Conservation (phyloP, 2,888 invertebrate genomes). For the Eledona agricola region DNA sequence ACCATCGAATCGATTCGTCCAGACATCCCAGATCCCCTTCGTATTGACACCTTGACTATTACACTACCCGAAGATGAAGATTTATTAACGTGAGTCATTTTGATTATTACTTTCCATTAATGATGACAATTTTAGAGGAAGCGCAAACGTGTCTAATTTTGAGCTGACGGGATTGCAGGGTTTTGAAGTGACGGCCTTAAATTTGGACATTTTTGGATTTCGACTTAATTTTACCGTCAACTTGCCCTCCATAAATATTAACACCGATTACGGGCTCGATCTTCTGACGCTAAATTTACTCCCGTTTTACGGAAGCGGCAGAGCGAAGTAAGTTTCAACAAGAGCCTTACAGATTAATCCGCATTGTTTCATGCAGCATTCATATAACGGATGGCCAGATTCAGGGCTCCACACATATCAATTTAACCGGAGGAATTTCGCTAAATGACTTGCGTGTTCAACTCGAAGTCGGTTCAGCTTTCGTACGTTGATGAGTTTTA, state of each 20-base stretch:
- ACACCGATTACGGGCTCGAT: slow-evolving; percentile 14
- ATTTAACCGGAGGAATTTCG: slow-evolving; percentile 7
- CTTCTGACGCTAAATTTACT: slow-evolving; percentile 6
- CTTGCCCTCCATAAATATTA: slow-evolving; percentile 16
- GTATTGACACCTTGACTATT: slow-evolving; percentile 3
- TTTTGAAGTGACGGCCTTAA: slow-evolving; percentile 12
- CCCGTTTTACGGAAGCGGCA: slow-evolving; percentile 20
- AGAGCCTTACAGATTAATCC: background rate
- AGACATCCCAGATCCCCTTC: slow-evolving; percentile 15
- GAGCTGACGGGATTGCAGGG: slow-evolving; percentile 14
- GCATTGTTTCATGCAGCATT: slow-evolving; percentile 6
- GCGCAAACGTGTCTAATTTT: slow-evolving; percentile 10
- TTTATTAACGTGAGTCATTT: slow-evolving; percentile 2
- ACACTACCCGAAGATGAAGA: slow-evolving; percentile 4
- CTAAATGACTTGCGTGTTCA: slow-evolving; percentile 14
- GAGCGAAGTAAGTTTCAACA: slow-evolving; percentile 22
- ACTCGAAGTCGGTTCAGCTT: slow-evolving; percentile 7
- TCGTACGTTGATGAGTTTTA: slow-evolving; percentile 7
- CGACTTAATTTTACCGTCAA: slow-evolving; percentile 16
- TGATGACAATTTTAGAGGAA: slow-evolving; percentile 12
- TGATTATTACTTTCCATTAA: no score
- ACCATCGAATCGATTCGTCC: slow-evolving; percentile 13
- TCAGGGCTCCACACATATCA: slow-evolving; percentile 3
- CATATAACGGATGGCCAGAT: slow-evolving; percentile 14
- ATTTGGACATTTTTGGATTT: slow-evolving; percentile 3